These are phyloP conservation scores for Eclectus roratus DNA, from an alignment of 2,113 vertebrate species.

Conservation along the genomic window DNA sequence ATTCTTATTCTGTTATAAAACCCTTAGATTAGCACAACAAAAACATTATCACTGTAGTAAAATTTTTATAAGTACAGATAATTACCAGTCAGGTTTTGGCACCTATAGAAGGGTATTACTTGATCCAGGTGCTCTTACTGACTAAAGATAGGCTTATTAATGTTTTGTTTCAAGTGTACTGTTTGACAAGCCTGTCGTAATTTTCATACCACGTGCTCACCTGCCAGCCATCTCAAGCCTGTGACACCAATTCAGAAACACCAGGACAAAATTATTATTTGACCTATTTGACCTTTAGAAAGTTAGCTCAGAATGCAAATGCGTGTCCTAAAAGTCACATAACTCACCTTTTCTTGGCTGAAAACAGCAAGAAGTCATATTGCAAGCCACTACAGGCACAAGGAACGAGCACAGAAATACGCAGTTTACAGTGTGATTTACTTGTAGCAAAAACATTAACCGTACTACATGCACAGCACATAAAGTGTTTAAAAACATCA, in stretches of 20 bases:
- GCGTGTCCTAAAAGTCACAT: background rate
- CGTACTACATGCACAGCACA: background rate
- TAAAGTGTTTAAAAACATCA: background rate
- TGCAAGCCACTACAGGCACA: background rate
- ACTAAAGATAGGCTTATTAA: background rate
- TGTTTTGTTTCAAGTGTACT: background rate
- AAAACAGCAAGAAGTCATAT: background rate
- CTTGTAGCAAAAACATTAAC: background rate
- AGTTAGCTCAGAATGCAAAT: background rate
- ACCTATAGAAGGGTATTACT: background rate
- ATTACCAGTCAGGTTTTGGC: background rate
- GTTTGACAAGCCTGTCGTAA: background rate
- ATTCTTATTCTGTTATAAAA: background rate
- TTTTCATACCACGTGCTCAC: background rate
- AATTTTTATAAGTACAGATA: background rate
- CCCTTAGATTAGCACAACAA: background rate
- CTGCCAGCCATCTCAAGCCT: conserved; percentile 2
- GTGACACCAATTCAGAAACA: background rate
- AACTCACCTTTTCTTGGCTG: background rate
- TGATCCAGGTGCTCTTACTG: background rate
- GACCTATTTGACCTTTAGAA: conserved; percentile 34
- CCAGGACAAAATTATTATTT: conserved; percentile 12
- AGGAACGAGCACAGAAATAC: background rate
- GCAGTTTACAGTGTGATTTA: background rate
- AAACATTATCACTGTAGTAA: background rate